Evolutionary conservation across 2,797 vertebrate species (phyloP), one percentile per base, ranked within the genome.

Genomic region (Artibeus lituratus): DNA sequence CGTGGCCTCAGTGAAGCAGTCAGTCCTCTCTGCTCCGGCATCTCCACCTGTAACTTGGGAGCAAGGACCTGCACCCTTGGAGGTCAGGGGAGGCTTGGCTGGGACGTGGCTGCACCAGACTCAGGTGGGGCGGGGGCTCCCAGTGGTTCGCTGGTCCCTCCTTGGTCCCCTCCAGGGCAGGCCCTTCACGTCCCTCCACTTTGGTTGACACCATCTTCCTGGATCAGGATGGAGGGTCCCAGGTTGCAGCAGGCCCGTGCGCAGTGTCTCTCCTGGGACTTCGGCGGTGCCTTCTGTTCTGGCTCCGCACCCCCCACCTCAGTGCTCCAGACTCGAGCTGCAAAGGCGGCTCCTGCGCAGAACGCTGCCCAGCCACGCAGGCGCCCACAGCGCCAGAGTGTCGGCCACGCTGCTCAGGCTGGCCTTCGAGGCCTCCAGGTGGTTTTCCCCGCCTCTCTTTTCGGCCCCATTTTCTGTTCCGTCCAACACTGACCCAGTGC

Each of bases 1-100:
- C 0, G 42, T 44, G 55, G 47, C 72, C n/a, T 85, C 24, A 0
- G 39, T 0, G 49, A 53, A 5, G 26, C 32, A 16, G 4, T 29
- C n/a, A 2, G 18, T 32, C 32, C 21, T 78, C 82, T 89, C 47
- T 10, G 10, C 59, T 67, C n/a, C 3, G 2, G n/a, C 7, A 62
- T 77, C 47, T 39, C 76, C 32, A n/a, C 44, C 90, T 14, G 51
- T 32, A 11, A 69, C 69, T 10, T 39, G 74, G 76, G 57, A 77
- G 18, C 24, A 22, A 26, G 70, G 32, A 12, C 53, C 24, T 37
- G 24, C 0, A 3, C 59, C 19, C 18, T 5, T 19, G 6, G 16
- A 47, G 44, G 24, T 37, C 24, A 39, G 8, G 42, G 65, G 59
- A 62, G 59, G 35, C 10, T 42, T 7, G 2, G 51, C 26, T 11